phyloP scores from a whole-genome alignment of 2,888 invertebrate species.

The Trisateles emortualis region DNA sequence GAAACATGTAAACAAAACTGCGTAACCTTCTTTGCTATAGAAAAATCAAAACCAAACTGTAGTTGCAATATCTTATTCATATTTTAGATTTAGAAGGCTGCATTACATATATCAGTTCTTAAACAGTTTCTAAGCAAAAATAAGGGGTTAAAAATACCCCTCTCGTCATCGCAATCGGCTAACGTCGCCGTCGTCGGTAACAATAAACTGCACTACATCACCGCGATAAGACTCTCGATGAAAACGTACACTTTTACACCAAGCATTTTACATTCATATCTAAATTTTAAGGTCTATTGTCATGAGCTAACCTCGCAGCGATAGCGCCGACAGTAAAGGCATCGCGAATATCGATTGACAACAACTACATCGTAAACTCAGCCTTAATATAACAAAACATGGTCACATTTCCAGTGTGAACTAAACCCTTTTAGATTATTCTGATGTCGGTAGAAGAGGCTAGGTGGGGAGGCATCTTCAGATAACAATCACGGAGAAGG shows the following conservation, averaged over 20 bases:
- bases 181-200: conserved; percentile 1
- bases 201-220: conserved; percentile 26
- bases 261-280: conserved; percentile 39
- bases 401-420: conserved; percentile 55
- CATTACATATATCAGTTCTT: background rate
- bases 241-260: conserved; percentile 37
- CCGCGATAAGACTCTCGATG: conserved; percentile 27
- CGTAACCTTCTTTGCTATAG: no score
- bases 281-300: conserved; percentile 51
- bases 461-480: conserved; percentile 78
- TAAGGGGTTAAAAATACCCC: background rate
- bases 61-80: no score
- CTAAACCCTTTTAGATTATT: conserved; percentile 82
- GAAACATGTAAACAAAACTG: no score
- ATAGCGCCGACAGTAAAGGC: conserved; percentile 31
- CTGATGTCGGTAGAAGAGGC: conserved; percentile 72
- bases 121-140: background rate
- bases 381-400: conserved; percentile 51
- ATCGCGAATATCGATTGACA: conserved; percentile 62
- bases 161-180: conserved; percentile 3
- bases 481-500: conserved; percentile 82
- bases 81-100: background rate
- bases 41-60: no score
- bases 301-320: conserved; percentile 45
- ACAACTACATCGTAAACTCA: conserved; percentile 40